These are phyloP conservation scores for Glomeris marginata DNA, from an alignment of 2,888 invertebrate species.

Conservation along the genomic window DNA sequence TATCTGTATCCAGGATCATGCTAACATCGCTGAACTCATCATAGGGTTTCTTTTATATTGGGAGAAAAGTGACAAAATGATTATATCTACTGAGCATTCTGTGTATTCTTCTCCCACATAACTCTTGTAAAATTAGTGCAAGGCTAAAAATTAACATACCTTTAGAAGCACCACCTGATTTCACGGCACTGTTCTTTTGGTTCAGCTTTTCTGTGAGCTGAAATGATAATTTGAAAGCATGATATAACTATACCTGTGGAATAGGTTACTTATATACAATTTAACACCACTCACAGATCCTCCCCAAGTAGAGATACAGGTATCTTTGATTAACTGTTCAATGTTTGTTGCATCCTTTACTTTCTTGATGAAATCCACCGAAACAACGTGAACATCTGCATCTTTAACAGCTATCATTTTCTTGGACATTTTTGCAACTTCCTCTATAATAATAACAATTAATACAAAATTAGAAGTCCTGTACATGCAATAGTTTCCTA, in stretches of 20 bases:
- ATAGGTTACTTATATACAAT: too few species aligned
- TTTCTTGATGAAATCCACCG: slow-evolving; percentile 54
- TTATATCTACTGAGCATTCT: slow-evolving; percentile 23
- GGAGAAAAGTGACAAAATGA: slow-evolving; percentile 21
- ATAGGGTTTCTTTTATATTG: slow-evolving; percentile 24
- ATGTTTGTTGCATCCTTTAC: slow-evolving; percentile 41
- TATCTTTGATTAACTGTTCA: slow-evolving; percentile 43
- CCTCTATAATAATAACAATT: slow-evolving; percentile 30
- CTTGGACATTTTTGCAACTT: slow-evolving; percentile 48
- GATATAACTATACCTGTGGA: too few species aligned
- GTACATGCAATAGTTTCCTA: slow-evolving; percentile 3
- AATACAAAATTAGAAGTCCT: not conserved
- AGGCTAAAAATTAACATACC: not conserved
- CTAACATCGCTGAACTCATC: slow-evolving; percentile 25
- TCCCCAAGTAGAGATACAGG: slow-evolving; percentile 70
- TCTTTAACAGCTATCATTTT: slow-evolving; percentile 50
- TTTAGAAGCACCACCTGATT: too few species aligned
- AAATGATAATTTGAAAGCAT: slow-evolving; percentile 12
- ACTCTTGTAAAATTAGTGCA: not conserved
- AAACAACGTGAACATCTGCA: slow-evolving; percentile 62
- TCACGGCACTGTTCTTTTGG: too few species aligned
- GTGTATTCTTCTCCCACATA: slow-evolving; percentile 18
- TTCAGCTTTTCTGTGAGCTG: too few species aligned
- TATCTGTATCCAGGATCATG: slow-evolving; percentile 27
- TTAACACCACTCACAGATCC: slow-evolving; percentile 43